These are phyloP conservation scores for Sphecodes monilicornis DNA, from an alignment of 2,888 invertebrate species.

Conservation along the genomic window DNA sequence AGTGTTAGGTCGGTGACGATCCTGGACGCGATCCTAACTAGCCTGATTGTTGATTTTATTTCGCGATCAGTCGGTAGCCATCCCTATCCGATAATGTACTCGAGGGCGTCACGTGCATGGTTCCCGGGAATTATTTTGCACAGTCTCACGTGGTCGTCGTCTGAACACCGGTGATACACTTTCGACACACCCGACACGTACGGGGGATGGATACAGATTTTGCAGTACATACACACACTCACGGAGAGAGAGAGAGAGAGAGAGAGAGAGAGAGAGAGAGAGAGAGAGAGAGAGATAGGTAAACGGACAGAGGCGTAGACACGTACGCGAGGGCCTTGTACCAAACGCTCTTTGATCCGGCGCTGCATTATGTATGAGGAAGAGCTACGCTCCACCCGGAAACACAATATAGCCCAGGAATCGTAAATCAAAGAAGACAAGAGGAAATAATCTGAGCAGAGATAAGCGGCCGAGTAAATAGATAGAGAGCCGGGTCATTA, in stretches of 20 bases:
- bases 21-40: neutral
- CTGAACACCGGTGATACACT: neutral
- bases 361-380: constrained; percentile 74
- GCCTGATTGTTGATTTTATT: neutral
- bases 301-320: constrained; percentile 41
- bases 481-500: constrained; percentile 46
- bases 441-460: constrained; percentile 62
- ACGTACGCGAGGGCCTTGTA: constrained; percentile 44
- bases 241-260: no score
- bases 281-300: neutral
- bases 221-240: neutral
- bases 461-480: constrained; percentile 62
- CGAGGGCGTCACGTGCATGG: neutral
- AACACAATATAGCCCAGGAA: constrained; percentile 62
- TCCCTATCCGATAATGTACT: neutral
- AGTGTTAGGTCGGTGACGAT: neutral
- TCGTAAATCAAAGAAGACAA: constrained; percentile 61
- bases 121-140: neutral
- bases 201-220: constrained; percentile 39
- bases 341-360: constrained; percentile 68
- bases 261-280: no score
- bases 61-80: neutral
- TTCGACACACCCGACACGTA: neutral
- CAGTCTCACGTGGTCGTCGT: neutral
- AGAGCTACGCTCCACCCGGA: constrained; percentile 64